Conservation (phyloP, 23 tunicate genomes). For the Ciona savignyi region DNA sequence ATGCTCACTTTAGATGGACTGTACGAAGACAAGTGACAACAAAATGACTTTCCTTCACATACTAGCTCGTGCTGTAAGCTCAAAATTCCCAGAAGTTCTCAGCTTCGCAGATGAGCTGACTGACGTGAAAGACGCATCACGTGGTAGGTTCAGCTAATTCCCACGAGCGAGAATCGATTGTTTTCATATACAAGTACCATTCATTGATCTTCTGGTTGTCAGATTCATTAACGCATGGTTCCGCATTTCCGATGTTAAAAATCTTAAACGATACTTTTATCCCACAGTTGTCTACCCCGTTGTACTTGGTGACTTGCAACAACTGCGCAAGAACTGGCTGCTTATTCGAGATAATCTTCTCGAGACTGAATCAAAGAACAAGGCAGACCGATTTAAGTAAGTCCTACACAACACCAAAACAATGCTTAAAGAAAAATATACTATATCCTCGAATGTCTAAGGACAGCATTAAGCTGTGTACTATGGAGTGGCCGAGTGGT, state of each 20-base stretch:
- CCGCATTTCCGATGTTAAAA: no score
- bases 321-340: slow-evolving; percentile 58
- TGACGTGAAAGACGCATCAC: slow-evolving; percentile 58
- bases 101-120: slow-evolving; percentile 57
- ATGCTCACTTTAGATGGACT: slow-evolving; percentile 87
- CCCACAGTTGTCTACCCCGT: slow-evolving; percentile 65
- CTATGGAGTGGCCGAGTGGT: no score
- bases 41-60: slow-evolving; percentile 83
- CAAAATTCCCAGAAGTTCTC: slow-evolving; percentile 82
- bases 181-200: no score
- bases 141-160: no score
- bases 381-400: slow-evolving; percentile 84
- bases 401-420: slow-evolving; percentile 4
- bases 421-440: no score
- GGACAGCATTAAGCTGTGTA: no score
- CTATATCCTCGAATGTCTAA: no score
- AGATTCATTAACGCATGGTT: no score
- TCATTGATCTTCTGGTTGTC: no score
- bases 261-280: no score
- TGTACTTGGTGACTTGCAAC: slow-evolving; percentile 83
- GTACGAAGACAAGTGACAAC: slow-evolving; percentile 88
- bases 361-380: slow-evolving; percentile 45
- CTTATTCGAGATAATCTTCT: slow-evolving; percentile 64
- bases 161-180: no score
- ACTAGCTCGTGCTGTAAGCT: slow-evolving; percentile 51